phyloP scores from a whole-genome alignment of 2,888 invertebrate species.

The Andricus quercusramuli region DNA sequence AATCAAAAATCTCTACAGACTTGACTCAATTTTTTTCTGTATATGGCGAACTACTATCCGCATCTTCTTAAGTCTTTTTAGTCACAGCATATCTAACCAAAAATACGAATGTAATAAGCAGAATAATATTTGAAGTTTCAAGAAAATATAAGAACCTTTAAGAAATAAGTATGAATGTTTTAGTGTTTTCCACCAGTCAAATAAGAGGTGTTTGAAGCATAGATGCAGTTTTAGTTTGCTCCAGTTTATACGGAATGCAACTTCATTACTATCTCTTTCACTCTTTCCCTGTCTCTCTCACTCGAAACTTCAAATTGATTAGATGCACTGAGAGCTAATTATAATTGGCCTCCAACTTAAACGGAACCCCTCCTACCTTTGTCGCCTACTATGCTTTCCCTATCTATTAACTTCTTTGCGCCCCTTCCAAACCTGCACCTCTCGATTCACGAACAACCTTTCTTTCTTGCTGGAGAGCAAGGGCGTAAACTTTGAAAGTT shows the following conservation, averaged over 20 bases:
- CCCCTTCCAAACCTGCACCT: neutral
- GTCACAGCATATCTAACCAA: too few relatives aligned
- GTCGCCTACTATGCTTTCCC: neutral
- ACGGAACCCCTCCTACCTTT: too few relatives aligned
- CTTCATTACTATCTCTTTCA: neutral
- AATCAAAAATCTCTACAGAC: too few relatives aligned
- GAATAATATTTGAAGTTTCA: neutral
- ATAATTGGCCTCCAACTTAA: constrained; percentile 7
- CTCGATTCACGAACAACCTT: neutral
- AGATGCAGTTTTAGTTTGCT: constrained; percentile 1
- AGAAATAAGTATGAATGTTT: too few relatives aligned
- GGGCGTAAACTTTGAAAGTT: neutral
- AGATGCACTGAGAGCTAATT: constrained; percentile 7
- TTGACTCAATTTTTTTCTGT: too few relatives aligned
- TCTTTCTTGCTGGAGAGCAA: neutral
- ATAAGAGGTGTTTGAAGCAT: neutral
- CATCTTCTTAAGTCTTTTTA: too few relatives aligned
- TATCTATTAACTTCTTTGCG: neutral
- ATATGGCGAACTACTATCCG: too few relatives aligned
- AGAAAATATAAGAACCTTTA: neutral
- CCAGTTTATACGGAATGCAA: neutral
- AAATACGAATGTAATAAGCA: too few relatives aligned
- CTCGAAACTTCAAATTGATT: neutral
- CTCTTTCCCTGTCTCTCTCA: neutral
- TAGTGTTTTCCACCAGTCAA: neutral